Conservation (phyloP, 1,140 invertebrate genomes). For the Aphelenchoides besseyi region DNA sequence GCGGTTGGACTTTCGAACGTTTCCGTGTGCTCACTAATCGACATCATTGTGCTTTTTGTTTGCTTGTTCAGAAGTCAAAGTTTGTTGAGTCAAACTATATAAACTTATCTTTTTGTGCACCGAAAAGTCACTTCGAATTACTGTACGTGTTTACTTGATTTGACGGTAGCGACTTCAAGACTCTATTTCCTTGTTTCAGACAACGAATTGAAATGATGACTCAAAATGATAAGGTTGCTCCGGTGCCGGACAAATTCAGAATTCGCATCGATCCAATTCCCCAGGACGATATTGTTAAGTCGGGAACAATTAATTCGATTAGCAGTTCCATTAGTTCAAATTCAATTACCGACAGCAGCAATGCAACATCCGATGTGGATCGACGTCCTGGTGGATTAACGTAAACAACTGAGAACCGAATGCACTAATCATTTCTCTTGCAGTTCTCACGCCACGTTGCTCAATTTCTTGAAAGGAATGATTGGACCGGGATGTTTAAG, state of each 20-base stretch:
- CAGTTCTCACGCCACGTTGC: not conserved
- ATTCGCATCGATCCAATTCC: conserved; percentile 1
- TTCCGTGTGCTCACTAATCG: too few species aligned
- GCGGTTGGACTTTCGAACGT: too few species aligned
- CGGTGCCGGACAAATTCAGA: conserved; percentile 1
- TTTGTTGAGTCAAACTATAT: too few species aligned
- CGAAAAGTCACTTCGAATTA: not conserved
- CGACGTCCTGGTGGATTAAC: not conserved
- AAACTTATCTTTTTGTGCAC: too few species aligned
- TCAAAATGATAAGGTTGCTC: not conserved
- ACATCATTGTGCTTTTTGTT: too few species aligned
- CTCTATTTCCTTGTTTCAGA: not conserved
- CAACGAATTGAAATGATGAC: not conserved
- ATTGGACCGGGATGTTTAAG: conserved; percentile 57
- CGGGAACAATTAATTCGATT: not conserved
- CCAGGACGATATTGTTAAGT: not conserved
- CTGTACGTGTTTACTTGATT: not conserved
- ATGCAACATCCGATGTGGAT: not conserved
- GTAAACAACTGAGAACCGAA: not conserved
- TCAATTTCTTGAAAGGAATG: conserved; percentile 40
- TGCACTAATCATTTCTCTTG: not conserved
- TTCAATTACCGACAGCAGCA: not conserved
- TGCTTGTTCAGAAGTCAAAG: too few species aligned
- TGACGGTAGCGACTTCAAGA: too few species aligned
- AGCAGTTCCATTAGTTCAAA: not conserved